Conservation (phyloP, 2,888 invertebrate species). For the Ennomos quercinarius region DNA sequence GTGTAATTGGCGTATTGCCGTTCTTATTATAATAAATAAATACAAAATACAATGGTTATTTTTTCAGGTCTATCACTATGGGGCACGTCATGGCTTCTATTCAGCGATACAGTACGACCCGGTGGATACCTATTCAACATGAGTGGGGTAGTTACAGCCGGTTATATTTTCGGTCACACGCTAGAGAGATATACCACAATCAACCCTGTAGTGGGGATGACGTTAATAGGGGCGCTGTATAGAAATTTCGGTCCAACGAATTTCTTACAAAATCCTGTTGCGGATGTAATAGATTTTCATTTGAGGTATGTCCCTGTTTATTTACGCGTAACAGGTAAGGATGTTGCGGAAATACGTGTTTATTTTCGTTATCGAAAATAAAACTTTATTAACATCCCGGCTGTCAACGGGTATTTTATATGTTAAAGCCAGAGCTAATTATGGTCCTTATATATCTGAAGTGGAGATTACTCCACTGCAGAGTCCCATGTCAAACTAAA, state of each 20-base stretch:
- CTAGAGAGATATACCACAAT: conserved; percentile 74
- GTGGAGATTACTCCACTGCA: too few species aligned
- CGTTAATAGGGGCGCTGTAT: conserved; percentile 69
- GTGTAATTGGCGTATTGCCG: too few species aligned
- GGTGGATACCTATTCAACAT: conserved; percentile 69
- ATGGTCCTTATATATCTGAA: too few species aligned
- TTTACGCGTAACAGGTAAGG: conserved; percentile 39
- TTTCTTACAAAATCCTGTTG: conserved; percentile 64
- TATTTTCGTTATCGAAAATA: conserved; percentile 17
- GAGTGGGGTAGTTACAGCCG: conserved; percentile 62
- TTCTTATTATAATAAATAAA: too few species aligned
- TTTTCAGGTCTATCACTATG: conserved; percentile 72
- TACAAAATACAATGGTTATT: too few species aligned
- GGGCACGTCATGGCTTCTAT: conserved; percentile 71
- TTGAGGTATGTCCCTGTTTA: conserved; percentile 63
- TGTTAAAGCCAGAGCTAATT: too few species aligned
- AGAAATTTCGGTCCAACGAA: conserved; percentile 67
- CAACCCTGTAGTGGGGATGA: conserved; percentile 76
- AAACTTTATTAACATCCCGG: too few species aligned
- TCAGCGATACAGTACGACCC: conserved; percentile 63
- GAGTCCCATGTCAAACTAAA: too few species aligned
- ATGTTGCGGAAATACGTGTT: conserved; percentile 36
- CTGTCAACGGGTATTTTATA: too few species aligned
- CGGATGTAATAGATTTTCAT: conserved; percentile 73
- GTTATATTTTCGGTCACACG: conserved; percentile 73